Percentiles rank a stretch among this genome's conserved stretches.
Evolutionary conservation across 2,888 invertebrate genomes (phyloP).

Genomic region (Luperina testacea): DNA sequence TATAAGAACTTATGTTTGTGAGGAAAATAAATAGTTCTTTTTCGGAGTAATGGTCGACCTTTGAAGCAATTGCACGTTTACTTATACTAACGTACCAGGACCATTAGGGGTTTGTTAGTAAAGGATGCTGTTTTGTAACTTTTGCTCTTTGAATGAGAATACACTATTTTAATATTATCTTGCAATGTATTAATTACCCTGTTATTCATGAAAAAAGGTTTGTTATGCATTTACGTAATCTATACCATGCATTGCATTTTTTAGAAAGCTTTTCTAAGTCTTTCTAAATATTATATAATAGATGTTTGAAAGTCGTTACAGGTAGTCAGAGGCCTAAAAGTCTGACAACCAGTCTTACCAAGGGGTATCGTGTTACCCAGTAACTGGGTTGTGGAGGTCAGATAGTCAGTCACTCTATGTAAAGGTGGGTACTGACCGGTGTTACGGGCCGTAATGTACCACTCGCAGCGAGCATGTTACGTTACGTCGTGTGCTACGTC

Average conservation of each 20-base stretch:
- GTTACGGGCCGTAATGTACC: too few relatives aligned
- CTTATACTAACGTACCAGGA: slow-evolving; percentile 23
- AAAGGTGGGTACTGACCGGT: too few relatives aligned
- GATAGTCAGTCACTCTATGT: too few relatives aligned
- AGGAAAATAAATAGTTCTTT: slow-evolving; percentile 35
- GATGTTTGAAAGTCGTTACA: too few relatives aligned
- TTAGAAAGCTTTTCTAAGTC: too few relatives aligned
- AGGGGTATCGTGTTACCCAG: too few relatives aligned
- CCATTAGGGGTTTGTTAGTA: slow-evolving; percentile 5
- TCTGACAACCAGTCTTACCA: too few relatives aligned
- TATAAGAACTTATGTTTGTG: slow-evolving; percentile 26
- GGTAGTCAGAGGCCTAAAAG: too few relatives aligned
- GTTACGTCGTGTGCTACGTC: too few relatives aligned
- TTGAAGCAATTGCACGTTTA: slow-evolving; percentile 25
- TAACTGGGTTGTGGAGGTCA: too few relatives aligned
- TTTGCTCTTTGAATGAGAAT: neutral
- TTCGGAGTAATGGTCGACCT: slow-evolving; percentile 25
- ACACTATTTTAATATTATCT: neutral
- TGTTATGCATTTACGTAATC: neutral
- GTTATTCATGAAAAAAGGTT: neutral
- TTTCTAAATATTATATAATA: neutral
- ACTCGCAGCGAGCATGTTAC: too few relatives aligned
- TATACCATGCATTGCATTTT: neutral
- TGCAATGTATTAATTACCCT: neutral
- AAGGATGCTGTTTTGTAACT: neutral